Evolutionary conservation across 1,140 invertebrate species (phyloP).

Genomic region (Apocrypta bakeri): DNA sequence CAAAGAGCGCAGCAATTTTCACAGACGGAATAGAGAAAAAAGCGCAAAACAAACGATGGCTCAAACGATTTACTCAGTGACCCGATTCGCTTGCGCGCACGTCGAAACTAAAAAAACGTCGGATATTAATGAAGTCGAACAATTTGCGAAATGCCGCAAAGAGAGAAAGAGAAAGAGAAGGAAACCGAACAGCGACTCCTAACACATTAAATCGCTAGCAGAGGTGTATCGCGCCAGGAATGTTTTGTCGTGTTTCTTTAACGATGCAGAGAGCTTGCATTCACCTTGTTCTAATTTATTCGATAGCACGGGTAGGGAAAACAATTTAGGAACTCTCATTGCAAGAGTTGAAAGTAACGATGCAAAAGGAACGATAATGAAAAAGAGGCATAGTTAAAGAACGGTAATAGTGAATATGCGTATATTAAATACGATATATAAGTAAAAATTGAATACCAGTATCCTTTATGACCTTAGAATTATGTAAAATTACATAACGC

Average conservation of each 20-base stretch:
- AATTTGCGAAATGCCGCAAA: constrained; percentile 7
- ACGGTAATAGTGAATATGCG: no score
- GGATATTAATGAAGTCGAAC: constrained; percentile 22
- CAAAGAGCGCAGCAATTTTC: neutral
- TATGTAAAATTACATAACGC: no score
- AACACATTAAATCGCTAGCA: constrained; percentile 14
- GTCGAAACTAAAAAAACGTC: constrained; percentile 18
- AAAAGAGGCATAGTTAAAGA: constrained; percentile 23
- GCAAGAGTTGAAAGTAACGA: neutral
- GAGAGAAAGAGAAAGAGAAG: neutral
- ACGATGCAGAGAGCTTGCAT: constrained; percentile 25
- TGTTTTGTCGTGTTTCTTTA: constrained; percentile 45
- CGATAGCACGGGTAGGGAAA: constrained; percentile 17
- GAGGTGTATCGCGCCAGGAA: constrained; percentile 25
- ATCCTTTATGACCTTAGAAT: no score
- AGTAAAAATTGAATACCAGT: no score
- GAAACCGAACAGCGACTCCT: neutral
- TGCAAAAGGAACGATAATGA: neutral
- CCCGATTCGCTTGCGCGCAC: neutral
- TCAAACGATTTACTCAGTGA: constrained; percentile 8
- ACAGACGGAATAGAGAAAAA: neutral
- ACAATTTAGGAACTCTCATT: constrained; percentile 36
- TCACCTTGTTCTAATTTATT: constrained; percentile 41
- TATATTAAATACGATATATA: no score
- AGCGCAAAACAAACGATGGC: neutral